Evolutionary conservation across 2,113 vertebrate genomes (phyloP).

Genomic region (Seriola dumerili): DNA sequence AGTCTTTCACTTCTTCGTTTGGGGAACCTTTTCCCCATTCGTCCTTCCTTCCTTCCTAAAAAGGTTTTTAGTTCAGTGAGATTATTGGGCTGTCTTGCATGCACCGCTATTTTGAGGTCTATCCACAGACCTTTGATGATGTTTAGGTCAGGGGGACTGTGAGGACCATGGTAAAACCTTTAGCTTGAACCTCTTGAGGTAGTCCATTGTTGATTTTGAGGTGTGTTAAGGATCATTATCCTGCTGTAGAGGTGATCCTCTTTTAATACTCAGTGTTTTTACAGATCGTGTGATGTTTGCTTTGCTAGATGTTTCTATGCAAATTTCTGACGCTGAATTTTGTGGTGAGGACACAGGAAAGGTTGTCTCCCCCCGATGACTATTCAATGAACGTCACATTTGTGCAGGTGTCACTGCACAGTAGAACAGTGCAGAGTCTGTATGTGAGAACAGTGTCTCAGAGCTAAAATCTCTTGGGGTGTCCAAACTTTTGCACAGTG

Average conservation of each 20-base stretch:
- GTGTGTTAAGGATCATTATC: neutral
- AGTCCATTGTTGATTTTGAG: neutral
- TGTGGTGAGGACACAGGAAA: neutral
- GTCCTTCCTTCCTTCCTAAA: no score
- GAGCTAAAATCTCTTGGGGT: no score
- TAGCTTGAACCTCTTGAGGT: neutral
- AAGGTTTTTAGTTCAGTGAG: neutral
- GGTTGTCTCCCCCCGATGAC: neutral
- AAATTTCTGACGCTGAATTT: no score
- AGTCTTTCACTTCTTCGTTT: no score
- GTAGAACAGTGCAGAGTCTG: neutral
- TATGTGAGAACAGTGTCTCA: no score
- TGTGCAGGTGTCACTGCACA: neutral
- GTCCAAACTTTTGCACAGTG: no score
- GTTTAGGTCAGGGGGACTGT: neutral
- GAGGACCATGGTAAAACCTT: neutral
- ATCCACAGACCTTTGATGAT: no score
- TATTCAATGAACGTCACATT: neutral
- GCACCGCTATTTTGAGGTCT: no score
- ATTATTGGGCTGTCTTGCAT: neutral
- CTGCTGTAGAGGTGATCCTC: neutral
- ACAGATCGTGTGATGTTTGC: neutral
- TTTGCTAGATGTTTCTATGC: no score
- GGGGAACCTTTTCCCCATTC: no score
- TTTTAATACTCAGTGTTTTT: neutral